Evolutionary conservation across 2,797 vertebrate species (phyloP).

Genomic region (Phyllotis vaccarum): DNA sequence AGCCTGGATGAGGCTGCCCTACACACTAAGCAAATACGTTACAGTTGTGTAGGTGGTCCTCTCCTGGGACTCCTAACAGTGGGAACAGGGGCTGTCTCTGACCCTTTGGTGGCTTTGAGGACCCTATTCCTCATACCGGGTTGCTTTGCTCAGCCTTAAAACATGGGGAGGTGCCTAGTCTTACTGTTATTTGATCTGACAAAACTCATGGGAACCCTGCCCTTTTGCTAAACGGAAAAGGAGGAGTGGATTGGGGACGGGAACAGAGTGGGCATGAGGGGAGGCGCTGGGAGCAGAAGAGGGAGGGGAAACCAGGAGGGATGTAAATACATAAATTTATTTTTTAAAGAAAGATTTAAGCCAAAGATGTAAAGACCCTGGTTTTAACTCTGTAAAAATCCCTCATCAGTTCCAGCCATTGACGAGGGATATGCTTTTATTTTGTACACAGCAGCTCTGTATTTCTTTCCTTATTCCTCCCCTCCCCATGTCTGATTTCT

Average conservation of each 20-base stretch:
- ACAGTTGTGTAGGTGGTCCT: not conserved
- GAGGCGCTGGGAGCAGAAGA: no score
- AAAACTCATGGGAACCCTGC: no score
- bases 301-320: no score
- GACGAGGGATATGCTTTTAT: not conserved
- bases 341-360: not conserved
- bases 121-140: no score
- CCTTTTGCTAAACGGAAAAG: no score
- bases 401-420: not conserved
- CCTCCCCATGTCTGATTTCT: not conserved
- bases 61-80: not conserved
- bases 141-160: no score
- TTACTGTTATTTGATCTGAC: no score
- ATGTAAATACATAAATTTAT: no score
- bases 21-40: not conserved
- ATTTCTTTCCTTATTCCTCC: not conserved
- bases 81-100: not conserved
- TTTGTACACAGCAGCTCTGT: not conserved
- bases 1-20: not conserved
- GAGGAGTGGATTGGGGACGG: no score
- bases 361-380: not conserved
- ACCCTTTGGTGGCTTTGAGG: not conserved
- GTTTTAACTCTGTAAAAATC: conserved; percentile 13
- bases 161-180: no score
- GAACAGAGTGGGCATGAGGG: no score